phyloP scores from a whole-genome alignment of 2,888 invertebrate species.

The Agriopis marginaria region DNA sequence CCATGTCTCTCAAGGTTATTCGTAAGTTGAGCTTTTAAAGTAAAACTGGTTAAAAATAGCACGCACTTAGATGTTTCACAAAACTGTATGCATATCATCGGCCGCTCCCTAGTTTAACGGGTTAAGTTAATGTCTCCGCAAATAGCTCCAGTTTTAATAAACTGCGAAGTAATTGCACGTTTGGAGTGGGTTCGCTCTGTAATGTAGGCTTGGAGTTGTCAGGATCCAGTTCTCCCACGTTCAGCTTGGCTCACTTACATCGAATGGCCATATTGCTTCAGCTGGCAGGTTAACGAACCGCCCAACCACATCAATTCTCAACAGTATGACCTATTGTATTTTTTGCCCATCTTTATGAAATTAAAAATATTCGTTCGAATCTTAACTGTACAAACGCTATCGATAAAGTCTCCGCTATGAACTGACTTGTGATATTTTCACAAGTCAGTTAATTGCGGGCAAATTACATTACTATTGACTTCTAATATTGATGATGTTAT shows the following conservation, averaged over 20 bases:
- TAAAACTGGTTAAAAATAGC: slow-evolving; percentile 31
- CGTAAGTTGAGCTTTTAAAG: slow-evolving; percentile 27
- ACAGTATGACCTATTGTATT: slow-evolving; percentile 56
- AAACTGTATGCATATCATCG: slow-evolving; percentile 23
- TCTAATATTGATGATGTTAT: slow-evolving; percentile 39
- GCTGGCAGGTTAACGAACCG: slow-evolving; percentile 73
- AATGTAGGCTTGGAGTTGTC: slow-evolving; percentile 61
- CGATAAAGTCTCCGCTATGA: not conserved
- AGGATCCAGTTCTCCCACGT: slow-evolving; percentile 82
- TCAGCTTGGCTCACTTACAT: slow-evolving; percentile 57
- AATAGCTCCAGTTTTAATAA: slow-evolving; percentile 69
- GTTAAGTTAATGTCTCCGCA: slow-evolving; percentile 63
- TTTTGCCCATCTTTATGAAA: slow-evolving; percentile 52
- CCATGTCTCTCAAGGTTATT: slow-evolving; percentile 45
- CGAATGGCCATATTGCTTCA: slow-evolving; percentile 56
- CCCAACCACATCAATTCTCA: slow-evolving; percentile 51
- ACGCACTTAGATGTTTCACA: slow-evolving; percentile 18
- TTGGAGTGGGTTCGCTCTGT: slow-evolving; percentile 54
- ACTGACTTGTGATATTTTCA: slow-evolving; percentile 1
- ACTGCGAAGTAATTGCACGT: slow-evolving; percentile 65
- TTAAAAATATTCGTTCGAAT: slow-evolving; percentile 48
- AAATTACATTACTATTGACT: slow-evolving; percentile 25
- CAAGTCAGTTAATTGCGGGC: slow-evolving; percentile 12
- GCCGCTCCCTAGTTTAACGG: slow-evolving; percentile 38
- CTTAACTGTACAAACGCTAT: slow-evolving; percentile 49